Conservation (phyloP, 2,888 invertebrate species). For the Alviniconcha strummeri region DNA sequence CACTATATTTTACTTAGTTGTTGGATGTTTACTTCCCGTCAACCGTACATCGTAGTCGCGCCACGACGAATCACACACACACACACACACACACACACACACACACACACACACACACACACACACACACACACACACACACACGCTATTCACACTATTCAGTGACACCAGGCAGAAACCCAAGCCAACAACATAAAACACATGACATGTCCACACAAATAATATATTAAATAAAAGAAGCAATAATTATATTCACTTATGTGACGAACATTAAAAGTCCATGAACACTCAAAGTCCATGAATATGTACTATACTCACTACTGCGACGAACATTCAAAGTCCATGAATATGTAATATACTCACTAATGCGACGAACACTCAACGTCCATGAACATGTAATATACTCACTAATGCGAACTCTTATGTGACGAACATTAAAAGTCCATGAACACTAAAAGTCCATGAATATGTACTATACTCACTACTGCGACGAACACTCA, state of each 20-base stretch:
- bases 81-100: neutral
- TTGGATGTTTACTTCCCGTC: neutral
- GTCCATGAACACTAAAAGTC: too few species aligned
- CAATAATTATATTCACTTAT: neutral
- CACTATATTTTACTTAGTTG: too few species aligned
- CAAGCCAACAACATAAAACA: too few species aligned
- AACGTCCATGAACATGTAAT: too few species aligned
- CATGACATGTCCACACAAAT: neutral
- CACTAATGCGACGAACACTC: too few species aligned
- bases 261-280: too few species aligned
- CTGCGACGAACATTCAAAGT: neutral
- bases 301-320: neutral
- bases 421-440: neutral
- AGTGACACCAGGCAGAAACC: too few species aligned
- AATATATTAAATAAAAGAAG: neutral
- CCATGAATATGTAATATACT: neutral
- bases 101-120: slow-evolving; percentile 5
- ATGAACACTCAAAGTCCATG: too few species aligned
- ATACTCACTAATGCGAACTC: neutral
- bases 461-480: too few species aligned
- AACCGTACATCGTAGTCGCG: too few species aligned
- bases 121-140: slow-evolving; percentile 6
- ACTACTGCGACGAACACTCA: too few species aligned
- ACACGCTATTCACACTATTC: neutral
- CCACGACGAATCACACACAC: neutral